phyloP scores from a whole-genome alignment of 1,140 invertebrate species.

The Drosophila bocki region DNA sequence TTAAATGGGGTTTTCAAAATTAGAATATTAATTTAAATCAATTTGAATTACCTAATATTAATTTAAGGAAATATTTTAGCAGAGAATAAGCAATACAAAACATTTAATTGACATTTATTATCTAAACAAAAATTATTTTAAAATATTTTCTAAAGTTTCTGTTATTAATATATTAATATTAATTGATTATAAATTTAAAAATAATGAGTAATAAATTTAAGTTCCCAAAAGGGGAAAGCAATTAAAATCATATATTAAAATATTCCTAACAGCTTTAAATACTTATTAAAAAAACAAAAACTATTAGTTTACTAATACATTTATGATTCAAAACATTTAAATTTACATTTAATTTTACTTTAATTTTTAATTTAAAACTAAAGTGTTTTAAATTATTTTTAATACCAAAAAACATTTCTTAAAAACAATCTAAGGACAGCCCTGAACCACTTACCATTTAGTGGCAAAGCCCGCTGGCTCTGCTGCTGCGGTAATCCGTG shows the following conservation, averaged over 20 bases:
- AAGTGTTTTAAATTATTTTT: background rate
- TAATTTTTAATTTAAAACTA: background rate
- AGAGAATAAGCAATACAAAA: background rate
- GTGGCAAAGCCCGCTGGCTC: conserved; percentile 72
- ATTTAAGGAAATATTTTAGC: background rate
- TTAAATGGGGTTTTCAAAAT: background rate
- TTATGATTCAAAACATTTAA: background rate
- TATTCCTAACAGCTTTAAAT: background rate
- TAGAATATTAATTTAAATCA: background rate
- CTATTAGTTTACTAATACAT: no score
- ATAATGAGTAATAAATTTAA: background rate
- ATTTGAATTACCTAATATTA: background rate
- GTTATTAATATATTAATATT: no score
- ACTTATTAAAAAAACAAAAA: background rate
- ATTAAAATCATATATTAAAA: background rate
- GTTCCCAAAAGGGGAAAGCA: background rate
- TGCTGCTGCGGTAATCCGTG: conserved; percentile 85
- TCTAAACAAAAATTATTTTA: background rate
- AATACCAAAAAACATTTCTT: background rate
- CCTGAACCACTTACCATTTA: conserved; percentile 65
- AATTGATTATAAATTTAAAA: no score
- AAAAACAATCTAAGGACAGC: background rate
- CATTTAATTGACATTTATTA: background rate
- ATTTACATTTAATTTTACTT: background rate
- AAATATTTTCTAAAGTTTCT: no score